Percentiles rank a stretch among this genome's conserved stretches.
phyloP scores from a whole-genome alignment of 2,888 invertebrate genomes.

The Polylopha cassiicola region DNA sequence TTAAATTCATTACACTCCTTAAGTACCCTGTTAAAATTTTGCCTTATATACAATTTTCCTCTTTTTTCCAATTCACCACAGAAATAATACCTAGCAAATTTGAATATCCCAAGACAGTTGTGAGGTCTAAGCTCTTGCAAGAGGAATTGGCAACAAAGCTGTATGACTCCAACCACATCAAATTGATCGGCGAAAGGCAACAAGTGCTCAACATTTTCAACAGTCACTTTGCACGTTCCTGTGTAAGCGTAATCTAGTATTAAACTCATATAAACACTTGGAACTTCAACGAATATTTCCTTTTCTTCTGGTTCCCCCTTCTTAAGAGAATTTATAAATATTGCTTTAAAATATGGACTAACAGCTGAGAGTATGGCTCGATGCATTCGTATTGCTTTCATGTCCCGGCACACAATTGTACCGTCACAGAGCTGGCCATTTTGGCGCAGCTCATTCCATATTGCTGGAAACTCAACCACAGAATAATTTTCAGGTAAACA shows the following conservation, averaged over 20 bases:
- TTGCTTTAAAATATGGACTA: slow-evolving; percentile 84
- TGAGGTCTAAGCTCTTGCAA: slow-evolving; percentile 79
- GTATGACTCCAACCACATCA: slow-evolving; percentile 83
- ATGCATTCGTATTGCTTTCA: slow-evolving; percentile 80
- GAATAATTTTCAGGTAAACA: slow-evolving; percentile 79
- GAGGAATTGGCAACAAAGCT: slow-evolving; percentile 82
- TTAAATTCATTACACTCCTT: slow-evolving; percentile 81
- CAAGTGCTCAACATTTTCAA: slow-evolving; percentile 82
- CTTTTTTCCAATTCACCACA: slow-evolving; percentile 81
- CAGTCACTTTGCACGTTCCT: slow-evolving; percentile 79
- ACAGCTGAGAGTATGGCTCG: slow-evolving; percentile 83
- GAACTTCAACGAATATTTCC: slow-evolving; percentile 78
- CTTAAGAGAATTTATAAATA: slow-evolving; percentile 82
- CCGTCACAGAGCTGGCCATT: slow-evolving; percentile 85
- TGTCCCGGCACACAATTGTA: slow-evolving; percentile 79
- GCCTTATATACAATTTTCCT: slow-evolving; percentile 76
- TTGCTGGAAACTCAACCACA: slow-evolving; percentile 79
- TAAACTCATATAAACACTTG: slow-evolving; percentile 77
- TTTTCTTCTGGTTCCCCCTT: slow-evolving; percentile 78
- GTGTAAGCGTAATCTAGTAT: slow-evolving; percentile 88
- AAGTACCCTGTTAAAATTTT: slow-evolving; percentile 78
- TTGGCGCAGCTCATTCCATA: slow-evolving; percentile 82
- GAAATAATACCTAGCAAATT: slow-evolving; percentile 83
- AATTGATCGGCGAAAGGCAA: slow-evolving; percentile 84
- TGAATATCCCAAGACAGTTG: slow-evolving; percentile 84